Evolutionary conservation across 2,113 vertebrate genomes (phyloP).

Genomic region (Oncorhynchus masou): DNA sequence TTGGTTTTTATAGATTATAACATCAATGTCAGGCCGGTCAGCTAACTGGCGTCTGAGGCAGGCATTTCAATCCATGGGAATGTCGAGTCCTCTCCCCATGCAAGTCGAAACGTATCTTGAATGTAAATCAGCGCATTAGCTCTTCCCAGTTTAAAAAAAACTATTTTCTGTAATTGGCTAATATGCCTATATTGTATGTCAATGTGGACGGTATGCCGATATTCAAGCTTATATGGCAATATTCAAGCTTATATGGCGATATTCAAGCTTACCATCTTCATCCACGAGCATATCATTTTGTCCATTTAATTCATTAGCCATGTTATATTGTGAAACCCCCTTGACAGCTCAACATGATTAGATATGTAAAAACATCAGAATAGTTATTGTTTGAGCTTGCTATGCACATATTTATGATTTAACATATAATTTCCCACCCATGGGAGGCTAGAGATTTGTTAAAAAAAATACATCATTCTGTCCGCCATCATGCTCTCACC

Average conservation of each 20-base stretch:
- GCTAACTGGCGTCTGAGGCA: slow-evolving; percentile 25
- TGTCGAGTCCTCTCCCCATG: not conserved
- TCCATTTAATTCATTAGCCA: not conserved
- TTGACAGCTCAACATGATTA: not conserved
- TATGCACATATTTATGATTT: not conserved
- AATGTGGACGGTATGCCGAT: too few species aligned
- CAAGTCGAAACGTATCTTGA: not conserved
- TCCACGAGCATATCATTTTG: not conserved
- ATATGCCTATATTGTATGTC: not conserved
- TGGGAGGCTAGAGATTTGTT: not conserved
- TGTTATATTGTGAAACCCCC: not conserved
- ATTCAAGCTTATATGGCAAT: too few species aligned
- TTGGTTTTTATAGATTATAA: slow-evolving; percentile 67
- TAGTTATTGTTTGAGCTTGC: not conserved
- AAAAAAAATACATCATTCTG: not conserved
- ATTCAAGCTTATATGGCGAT: too few species aligned
- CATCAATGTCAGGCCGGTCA: slow-evolving; percentile 61
- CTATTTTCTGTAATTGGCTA: not conserved
- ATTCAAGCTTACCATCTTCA: not conserved
- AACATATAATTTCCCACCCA: not conserved
- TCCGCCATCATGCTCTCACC: not conserved
- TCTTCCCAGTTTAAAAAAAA: not conserved
- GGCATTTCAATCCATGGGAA: slow-evolving; percentile 23
- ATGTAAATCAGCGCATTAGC: not conserved
- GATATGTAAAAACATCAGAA: not conserved